Evolutionary conservation across 2,797 vertebrate species (phyloP), one percentile per base, ranked within the genome.

Genomic region (Cuniculus paca): DNA sequence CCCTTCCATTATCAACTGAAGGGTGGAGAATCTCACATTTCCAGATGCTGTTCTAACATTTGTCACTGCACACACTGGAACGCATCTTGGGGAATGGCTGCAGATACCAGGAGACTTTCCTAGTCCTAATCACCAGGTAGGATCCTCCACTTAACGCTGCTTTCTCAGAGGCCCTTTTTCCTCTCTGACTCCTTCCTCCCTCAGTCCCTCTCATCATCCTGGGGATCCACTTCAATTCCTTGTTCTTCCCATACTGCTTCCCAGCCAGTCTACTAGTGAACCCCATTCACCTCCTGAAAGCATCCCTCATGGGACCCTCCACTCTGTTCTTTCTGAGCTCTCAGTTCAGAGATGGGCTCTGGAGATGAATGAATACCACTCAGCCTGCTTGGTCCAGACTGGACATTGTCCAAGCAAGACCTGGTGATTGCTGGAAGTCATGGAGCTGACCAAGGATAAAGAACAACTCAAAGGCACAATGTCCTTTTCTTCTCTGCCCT

Each of bases 381-480:
- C 75, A 81, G 26, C 14, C 4, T 0, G 5, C 2, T 6, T 5
- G 42, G 36, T 6, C 50, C n/a, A 26, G 78, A 10, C 12, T 7
- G 61, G 36, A 52, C 5, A 2, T 34, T 65, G 45, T 74, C 75
- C 22, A 24, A 60, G 50, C 1, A n/a, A 78, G 24, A 1, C 56
- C 74, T 45, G 58, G 65, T 14, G 28, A 22, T 61, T 56, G 28
- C 77, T 5, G 2, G 54, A 39, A 34, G 20, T 63, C 42, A 50
- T 4, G 50, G 19, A 24, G 20, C 45, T 28, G 31, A 31, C 74
- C 78, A 91, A 79, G 28, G 60, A 36, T 56, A 36, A 84, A 94
- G 54, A 78, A 34, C 34, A 22, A 4, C 36, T 96, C 95, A 97
- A 97, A 88, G 97, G 91, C 78, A 60, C 4, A 79, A 48, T 50